Base-by-base conservation (phyloP, 2,113 vertebrate genomes). In the Callionymus lyra region DNA sequence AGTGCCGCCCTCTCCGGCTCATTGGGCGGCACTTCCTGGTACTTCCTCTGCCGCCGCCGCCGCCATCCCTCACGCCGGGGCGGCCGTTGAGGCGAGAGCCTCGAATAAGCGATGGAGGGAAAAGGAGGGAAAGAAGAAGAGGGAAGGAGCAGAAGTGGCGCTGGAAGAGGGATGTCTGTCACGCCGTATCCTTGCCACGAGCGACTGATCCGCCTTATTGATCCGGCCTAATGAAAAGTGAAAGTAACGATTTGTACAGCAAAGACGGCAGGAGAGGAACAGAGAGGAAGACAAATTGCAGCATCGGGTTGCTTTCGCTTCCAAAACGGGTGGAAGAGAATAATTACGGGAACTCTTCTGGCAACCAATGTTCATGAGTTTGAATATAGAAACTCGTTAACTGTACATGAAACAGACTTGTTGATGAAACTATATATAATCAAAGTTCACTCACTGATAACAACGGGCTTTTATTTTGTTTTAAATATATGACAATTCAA, bases 151-250 rank as follows among this genome's bases (percentile, higher is more conserved):
- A 35, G 31, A 39, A 42, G 40, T 35, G 21, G 17, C 17, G 50
- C 14, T 11, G 38, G 11, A 41, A 44, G 55, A 16, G 51, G 35
- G 40, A 46, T 37, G 50, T 64, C 65, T 65, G 58, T 60, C 16
- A 41, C 60, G 46, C 60, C 11, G 31, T 62, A 59, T 65, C 74
- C 68, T 53, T 69, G 31, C 61, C 73, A 53, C 15, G 31, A 76
- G 82, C 65, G 70, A 75, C 75, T 66, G 65, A 46, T 47, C 75
- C 68, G 33, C 53, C 60, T 49, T 71, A 84, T 85, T 43, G 80
- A 87, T 84, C 75, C 53, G 31, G 48, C 46, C 78, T 72, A 72
- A 72, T 85, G 85, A 89, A 83, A 85, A 87, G 81, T 51, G 74
- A 82, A 78, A 60, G 31, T 12, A 53, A 70, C 48, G 76, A 79